These are phyloP conservation scores for Aptenodytes forsteri DNA, from an alignment of 2,113 vertebrate species.

Conservation along the genomic window DNA sequence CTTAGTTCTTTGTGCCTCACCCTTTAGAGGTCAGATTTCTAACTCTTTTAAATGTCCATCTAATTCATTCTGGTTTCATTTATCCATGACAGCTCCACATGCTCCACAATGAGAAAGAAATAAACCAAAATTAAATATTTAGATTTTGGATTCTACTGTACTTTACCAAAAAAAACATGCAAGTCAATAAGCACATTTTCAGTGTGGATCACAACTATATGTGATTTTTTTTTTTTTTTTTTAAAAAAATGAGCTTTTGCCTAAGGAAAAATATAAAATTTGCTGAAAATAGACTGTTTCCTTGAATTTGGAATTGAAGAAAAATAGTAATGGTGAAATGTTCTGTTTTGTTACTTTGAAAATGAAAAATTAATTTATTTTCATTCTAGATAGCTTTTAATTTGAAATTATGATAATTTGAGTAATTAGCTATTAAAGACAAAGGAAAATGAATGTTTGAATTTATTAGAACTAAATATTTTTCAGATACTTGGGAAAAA, in stretches of 20 bases:
- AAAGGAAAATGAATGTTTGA: background rate
- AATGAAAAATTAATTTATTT: background rate
- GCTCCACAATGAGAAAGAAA: background rate
- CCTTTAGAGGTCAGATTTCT: background rate
- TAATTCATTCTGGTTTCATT: background rate
- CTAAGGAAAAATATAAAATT: background rate
- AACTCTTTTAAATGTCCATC: background rate
- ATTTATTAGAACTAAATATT: background rate
- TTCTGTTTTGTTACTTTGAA: background rate
- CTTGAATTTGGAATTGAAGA: background rate
- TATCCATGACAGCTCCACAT: background rate
- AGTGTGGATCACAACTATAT: background rate
- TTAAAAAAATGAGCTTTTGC: background rate
- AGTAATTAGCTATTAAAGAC: background rate
- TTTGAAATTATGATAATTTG: background rate
- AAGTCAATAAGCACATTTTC: background rate
- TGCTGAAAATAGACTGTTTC: fast-evolving
- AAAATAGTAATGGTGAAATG: background rate
- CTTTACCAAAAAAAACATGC: background rate
- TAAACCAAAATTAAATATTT: background rate
- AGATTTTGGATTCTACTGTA: background rate
- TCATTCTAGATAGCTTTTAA: background rate
- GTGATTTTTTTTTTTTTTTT: background rate
- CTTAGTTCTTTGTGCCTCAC: background rate
- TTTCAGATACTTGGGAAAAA: background rate